A percentile compares a stretch with the other conserved stretches of the same genome.
These are phyloP conservation scores for Disparrhopalites patrizii DNA, from an alignment of 2,888 invertebrate genomes.

Conservation along the genomic window DNA sequence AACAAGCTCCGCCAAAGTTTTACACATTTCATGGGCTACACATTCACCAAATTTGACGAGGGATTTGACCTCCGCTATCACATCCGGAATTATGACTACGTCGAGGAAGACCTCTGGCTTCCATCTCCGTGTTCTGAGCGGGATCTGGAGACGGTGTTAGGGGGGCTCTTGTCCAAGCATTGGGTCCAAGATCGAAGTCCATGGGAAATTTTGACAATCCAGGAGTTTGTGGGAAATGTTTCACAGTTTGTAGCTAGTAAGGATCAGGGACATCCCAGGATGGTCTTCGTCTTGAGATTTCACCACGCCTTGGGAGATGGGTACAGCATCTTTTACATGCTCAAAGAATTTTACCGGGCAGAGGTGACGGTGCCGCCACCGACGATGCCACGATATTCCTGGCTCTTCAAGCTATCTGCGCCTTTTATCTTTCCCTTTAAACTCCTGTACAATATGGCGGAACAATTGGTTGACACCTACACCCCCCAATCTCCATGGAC, in stretches of 20 bases:
- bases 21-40: background rate
- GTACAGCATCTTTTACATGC: background rate
- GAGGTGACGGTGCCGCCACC: background rate
- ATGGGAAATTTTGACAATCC: background rate
- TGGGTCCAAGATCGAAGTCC: slow-evolving; percentile 5
- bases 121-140: background rate
- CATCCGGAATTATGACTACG: slow-evolving; percentile 1
- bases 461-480: background rate
- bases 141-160: background rate
- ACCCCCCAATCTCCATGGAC: background rate
- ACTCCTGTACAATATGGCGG: background rate
- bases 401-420: background rate
- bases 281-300: background rate
- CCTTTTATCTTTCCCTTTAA: background rate
- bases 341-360: background rate
- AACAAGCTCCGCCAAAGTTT: background rate
- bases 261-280: background rate
- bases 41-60: background rate
- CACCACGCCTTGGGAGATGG: slow-evolving; percentile 10
- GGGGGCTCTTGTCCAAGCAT: background rate
- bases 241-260: too few species aligned
- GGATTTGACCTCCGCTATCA: background rate
- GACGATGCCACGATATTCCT: background rate
- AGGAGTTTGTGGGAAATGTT: background rate
- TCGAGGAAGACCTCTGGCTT: background rate